Base-by-base conservation (phyloP, 2,797 vertebrate genomes). In the Triplophysa bombifrons region DNA sequence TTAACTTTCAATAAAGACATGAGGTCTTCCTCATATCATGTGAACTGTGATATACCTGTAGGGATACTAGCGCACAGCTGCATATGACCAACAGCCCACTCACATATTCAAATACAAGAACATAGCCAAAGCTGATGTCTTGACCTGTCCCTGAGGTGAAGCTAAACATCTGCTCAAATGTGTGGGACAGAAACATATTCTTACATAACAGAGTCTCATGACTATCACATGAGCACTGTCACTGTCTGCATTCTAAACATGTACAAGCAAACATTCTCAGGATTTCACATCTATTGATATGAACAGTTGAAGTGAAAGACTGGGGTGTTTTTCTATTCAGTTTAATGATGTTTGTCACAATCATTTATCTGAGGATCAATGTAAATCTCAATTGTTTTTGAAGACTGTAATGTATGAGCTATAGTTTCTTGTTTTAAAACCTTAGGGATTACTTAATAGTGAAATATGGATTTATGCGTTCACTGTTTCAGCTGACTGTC, bases 191-290 rank as follows among this genome's bases (percentile, higher is more conserved):
- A 22, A 77, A 72, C 41, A 65, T 3, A 20, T 50, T 27, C 72
- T 72, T 80, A 72, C 25, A 71, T n/a, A 79, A 76, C 34, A 1
- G 48, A 74, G 20, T 76, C 53, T 63, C 76, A 64, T 73, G 65
- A 84, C 65, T 55, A 20, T 63, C n/a, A 46, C 14, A 68, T 27
- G n/a, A 48, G 50, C 34, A 73, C 46, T 69, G 65, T 73, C 30
- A 63, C 44, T 56, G 25, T 51, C 55, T 41, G 2, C 14, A 66
- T 22, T 25, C 9, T 22, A 67, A 38, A 50, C 53, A 48, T 73
- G 11, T 44, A 55, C 12, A 38, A 14, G 38, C 38, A 48, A 48
- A 48, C 13, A 48, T 48, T 48, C 12, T 14, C 3, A 46, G 1
- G 10, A 46, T 13, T 46, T 46, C 44, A 13, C 10, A 11, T 12